phyloP scores from a whole-genome alignment of 2,888 invertebrate species.

The Caenorhabditis angaria region DNA sequence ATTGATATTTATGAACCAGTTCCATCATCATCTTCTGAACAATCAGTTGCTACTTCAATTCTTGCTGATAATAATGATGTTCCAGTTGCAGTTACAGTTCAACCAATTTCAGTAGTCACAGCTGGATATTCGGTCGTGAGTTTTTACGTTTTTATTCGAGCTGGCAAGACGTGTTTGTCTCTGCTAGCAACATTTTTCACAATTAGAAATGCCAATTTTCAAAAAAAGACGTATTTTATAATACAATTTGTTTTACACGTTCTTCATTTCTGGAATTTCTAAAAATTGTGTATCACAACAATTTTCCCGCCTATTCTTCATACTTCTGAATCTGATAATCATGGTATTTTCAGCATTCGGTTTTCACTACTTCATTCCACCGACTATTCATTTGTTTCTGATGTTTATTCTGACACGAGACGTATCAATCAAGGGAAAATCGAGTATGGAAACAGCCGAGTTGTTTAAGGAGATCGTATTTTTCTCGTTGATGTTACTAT shows the following conservation, averaged over 20 bases:
- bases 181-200: too few relatives aligned
- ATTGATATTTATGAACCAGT: not conserved
- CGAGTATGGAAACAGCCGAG: conserved; percentile 15
- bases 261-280: too few relatives aligned
- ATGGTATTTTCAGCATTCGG: conserved; percentile 27
- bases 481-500: conserved; percentile 25
- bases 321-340: too few relatives aligned
- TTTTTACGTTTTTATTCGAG: too few relatives aligned
- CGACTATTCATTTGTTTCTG: conserved; percentile 25
- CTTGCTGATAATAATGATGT: conserved; percentile 11
- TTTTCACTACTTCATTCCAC: conserved; percentile 17
- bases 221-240: too few relatives aligned
- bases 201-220: too few relatives aligned
- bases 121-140: not conserved
- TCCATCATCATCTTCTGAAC: not conserved
- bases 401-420: conserved; percentile 27
- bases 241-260: conserved; percentile 10
- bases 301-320: too few relatives aligned
- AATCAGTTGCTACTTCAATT: not conserved
- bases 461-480: conserved; percentile 14
- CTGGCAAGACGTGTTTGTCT: too few relatives aligned
- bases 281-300: too few relatives aligned
- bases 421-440: conserved; percentile 21
- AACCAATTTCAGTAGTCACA: not conserved
- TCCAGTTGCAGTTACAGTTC: conserved; percentile 11